Base-by-base conservation (phyloP, 2,113 vertebrate genomes). In the Xiphophorus couchianus region DNA sequence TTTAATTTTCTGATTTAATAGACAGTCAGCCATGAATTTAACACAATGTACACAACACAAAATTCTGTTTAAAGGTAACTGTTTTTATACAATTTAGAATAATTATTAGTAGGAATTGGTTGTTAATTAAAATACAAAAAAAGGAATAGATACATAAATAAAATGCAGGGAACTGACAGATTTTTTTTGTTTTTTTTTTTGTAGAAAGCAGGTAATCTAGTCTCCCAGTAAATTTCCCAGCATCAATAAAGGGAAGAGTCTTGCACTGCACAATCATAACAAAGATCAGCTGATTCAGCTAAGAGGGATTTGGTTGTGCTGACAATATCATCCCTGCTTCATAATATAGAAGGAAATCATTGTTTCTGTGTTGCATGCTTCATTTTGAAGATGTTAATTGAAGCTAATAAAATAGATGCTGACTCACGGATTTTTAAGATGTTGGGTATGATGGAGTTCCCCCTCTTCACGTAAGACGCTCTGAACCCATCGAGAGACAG, bases 401-500 rank as follows among this genome's bases (percentile, higher is more conserved):
- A 54, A 10, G 51, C 6, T 8, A 25, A 54, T 54, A 58, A 58
- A 58, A 51, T n/a, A 6, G 6, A 65, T 62, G 2, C 17, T 60
- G 25, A 62, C 96, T 96, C 92, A 99, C 98, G 94, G 74, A 99
- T 94, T 87, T 99, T 99, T 87, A 98, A 96, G 25, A 99, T 97
- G 92, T 98, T 97, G 73, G 97, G 98, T 90, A 99, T 97, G 76
- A 98, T 95, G 8, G 94, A 90, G 78, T 76, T 95, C 48, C 97
- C 97, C 88, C 97, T 96, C 92, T 98, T 99, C 96, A 98, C 95
- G 60, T 98, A 99, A 0, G 97, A 98, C 13, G 98, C 98, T 58
- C 96, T 95, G 80, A 99, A 99, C 31, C 98, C 97, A 62, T 99
- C 98, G 78, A 99, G 94, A 25, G 97, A 99, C 75, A 99, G 95